phyloP scores from a whole-genome alignment of 1,140 invertebrate species.

The Chymomyza costata region DNA sequence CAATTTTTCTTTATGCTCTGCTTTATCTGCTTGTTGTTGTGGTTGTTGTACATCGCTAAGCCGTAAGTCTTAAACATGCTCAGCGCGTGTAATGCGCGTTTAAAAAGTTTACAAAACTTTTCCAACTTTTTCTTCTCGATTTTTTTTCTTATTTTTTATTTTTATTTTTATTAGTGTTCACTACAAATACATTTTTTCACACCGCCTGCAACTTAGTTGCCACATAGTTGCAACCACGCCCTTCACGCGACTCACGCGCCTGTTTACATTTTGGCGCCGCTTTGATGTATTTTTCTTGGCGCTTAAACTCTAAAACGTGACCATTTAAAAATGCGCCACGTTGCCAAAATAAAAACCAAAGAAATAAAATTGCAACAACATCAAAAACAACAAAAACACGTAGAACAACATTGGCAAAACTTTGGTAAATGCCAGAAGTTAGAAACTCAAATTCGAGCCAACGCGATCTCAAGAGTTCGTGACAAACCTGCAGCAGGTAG shows the following conservation, averaged over 20 bases:
- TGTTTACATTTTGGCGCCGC: slow-evolving; percentile 65
- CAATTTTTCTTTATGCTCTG: no score
- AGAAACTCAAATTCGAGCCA: no score
- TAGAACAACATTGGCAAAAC: slow-evolving; percentile 6
- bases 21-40: neutral
- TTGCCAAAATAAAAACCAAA: slow-evolving; percentile 31
- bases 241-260: slow-evolving; percentile 42
- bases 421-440: neutral
- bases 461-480: slow-evolving; percentile 44
- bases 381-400: slow-evolving; percentile 18
- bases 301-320: slow-evolving; percentile 69
- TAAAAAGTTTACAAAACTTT: slow-evolving; percentile 72
- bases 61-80: slow-evolving; percentile 54
- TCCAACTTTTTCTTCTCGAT: slow-evolving; percentile 49
- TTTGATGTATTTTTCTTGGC: slow-evolving; percentile 64
- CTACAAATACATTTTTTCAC: slow-evolving; percentile 49
- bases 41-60: slow-evolving; percentile 22
- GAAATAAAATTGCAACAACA: slow-evolving; percentile 17
- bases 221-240: slow-evolving; percentile 26
- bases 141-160: slow-evolving; percentile 16
- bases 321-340: slow-evolving; percentile 70
- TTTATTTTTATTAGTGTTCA: slow-evolving; percentile 17
- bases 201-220: slow-evolving; percentile 59
- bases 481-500: slow-evolving; percentile 56
- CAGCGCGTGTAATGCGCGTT: slow-evolving; percentile 68